phyloP scores from a whole-genome alignment of 2,113 vertebrate genomes.

The Gracilinanus agilis region DNA sequence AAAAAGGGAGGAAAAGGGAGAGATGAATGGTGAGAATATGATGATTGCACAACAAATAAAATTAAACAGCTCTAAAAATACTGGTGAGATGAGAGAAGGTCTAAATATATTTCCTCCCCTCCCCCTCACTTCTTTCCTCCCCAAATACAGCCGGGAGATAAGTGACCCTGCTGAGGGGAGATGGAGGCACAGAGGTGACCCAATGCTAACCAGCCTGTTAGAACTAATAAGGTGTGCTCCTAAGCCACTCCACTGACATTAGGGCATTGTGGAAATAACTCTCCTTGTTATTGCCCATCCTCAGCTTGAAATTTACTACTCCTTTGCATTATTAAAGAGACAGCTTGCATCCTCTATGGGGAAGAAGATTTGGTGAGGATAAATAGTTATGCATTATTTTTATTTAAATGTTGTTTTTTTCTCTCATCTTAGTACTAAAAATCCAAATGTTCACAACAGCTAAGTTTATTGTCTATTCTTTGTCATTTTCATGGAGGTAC shows the following conservation, averaged over 20 bases:
- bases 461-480: constrained; percentile 80
- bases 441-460: constrained; percentile 76
- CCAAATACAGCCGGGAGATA: constrained; percentile 84
- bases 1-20: constrained; percentile 29
- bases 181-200: constrained; percentile 87
- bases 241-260: constrained; percentile 88
- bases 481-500: constrained; percentile 68
- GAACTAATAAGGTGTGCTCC: constrained; percentile 89
- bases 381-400: constrained; percentile 82
- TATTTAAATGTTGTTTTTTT: constrained; percentile 84
- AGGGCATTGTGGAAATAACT: constrained; percentile 84
- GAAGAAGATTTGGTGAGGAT: constrained; percentile 83
- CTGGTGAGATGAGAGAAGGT: constrained; percentile 74
- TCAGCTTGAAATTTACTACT: constrained; percentile 87
- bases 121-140: constrained; percentile 80
- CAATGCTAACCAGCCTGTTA: constrained; percentile 89
- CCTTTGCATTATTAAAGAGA: constrained; percentile 88
- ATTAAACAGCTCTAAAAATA: constrained; percentile 78
- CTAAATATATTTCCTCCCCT: constrained; percentile 68
- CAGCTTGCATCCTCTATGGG: constrained; percentile 80
- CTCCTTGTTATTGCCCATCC: constrained; percentile 87
- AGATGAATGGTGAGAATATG: constrained; percentile 42
- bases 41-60: constrained; percentile 77
- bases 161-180: constrained; percentile 86
- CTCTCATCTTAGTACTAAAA: constrained; percentile 81